phyloP scores from a whole-genome alignment of 2,113 vertebrate species.

The Boulengeromyrus knoepffleri region DNA sequence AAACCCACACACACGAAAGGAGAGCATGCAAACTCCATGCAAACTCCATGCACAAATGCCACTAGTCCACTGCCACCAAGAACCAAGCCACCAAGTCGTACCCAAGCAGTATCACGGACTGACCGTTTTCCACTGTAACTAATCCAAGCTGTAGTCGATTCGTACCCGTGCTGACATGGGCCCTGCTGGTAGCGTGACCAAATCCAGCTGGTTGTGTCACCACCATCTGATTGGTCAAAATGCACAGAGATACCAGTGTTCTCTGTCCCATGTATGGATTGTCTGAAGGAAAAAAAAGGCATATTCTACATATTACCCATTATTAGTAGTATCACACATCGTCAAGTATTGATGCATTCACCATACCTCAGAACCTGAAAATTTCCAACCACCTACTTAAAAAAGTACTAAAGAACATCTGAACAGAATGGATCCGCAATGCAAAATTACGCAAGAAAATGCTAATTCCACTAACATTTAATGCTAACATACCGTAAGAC shows the following conservation, averaged over 20 bases:
- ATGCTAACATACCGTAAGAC: too few species aligned
- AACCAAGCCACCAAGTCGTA: not conserved
- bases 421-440: too few species aligned
- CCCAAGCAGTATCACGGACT: not conserved
- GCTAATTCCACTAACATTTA: too few species aligned
- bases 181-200: not conserved
- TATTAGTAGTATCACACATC: too few species aligned
- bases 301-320: not conserved
- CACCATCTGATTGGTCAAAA: not conserved
- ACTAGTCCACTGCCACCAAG: not conserved
- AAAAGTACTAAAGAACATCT: too few species aligned
- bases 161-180: not conserved
- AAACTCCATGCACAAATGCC: not conserved
- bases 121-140: not conserved
- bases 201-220: not conserved
- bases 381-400: too few species aligned
- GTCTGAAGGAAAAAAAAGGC: not conserved
- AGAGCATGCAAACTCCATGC: not conserved
- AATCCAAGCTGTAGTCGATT: not conserved
- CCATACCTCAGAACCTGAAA: too few species aligned
- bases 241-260: not conserved
- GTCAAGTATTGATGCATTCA: too few species aligned
- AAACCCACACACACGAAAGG: not conserved
- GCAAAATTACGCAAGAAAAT: too few species aligned
- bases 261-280: not conserved